Evolutionary conservation across 2,888 invertebrate genomes (phyloP), one percentile per base, ranked within the genome.

Genomic region (Philopedon plagiatum): DNA sequence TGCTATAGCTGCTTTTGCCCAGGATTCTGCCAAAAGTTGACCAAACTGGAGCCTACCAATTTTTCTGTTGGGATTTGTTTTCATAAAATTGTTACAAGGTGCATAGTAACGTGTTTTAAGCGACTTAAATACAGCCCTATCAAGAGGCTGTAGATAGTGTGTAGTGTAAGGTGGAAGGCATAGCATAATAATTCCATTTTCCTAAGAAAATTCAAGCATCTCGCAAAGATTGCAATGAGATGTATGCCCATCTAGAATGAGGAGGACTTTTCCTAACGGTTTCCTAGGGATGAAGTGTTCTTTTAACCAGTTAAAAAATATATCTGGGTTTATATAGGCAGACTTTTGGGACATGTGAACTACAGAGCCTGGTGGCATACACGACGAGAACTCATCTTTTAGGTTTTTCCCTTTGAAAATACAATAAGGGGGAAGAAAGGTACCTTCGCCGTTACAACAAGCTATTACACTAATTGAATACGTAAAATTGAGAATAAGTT

Each of bases 101-200:
- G 41, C 26, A 32, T 79, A 75, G 67, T 58, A 81, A 69, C 73
- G 56, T 26, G 56, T 56, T 75, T 82, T 81, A 19, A 82, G 64
- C 18, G 79, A 70, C 72, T 80, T 81, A 67, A 81, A 75, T 66
- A 82, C 57, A 11, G 73, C 9, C 15, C 77, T 44, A 56, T 81
- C 78, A 5, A 81, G 65, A 5, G 64, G 56, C 18, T 64, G 64
- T 2, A 62, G 62, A 26, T 44, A 61, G 13, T 61, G 61, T 3
- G 56, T 37, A 1, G 64, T 64, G 29, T 64, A 56, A 23, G 37
- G 51, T 13, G 64, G 64, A 13, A 64, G 19, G n/a, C 26, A 64
- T 19, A 64, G 9, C 8, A 39, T 21, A 51, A 63, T 51, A 26
- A 26, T 26, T 5, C 7, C 26, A 26, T 26, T 26, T 26, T 26